A percentile compares a stretch with the other conserved stretches of the same genome.
Evolutionary conservation across 2,113 vertebrate species (phyloP).

Genomic region (Phoenicopterus ruber): DNA sequence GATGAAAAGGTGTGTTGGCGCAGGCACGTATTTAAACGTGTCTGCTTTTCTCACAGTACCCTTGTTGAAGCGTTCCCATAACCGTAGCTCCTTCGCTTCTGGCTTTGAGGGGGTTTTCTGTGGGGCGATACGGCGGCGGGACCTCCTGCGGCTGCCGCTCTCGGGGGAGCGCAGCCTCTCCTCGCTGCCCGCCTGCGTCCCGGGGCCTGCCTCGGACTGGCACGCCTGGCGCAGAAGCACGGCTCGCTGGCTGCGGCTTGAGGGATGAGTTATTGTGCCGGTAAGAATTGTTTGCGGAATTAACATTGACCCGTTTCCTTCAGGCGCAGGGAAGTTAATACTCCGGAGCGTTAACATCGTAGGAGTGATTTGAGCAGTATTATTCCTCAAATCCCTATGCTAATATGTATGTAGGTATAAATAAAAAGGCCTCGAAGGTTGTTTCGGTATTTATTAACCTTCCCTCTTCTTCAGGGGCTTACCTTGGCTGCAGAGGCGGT

Average conservation of each 20-base stretch:
- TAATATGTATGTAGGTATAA: constrained; percentile 20
- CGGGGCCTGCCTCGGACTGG: not conserved
- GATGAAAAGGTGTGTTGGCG: not conserved
- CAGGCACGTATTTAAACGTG: fast-evolving
- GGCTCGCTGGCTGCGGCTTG: not conserved
- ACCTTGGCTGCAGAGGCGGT: not conserved
- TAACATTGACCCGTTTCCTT: constrained; percentile 65
- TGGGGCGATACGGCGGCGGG: not conserved
- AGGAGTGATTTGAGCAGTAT: not conserved
- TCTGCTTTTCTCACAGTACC: not conserved
- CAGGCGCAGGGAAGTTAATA: constrained; percentile 24
- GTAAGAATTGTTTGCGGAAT: constrained; percentile 53
- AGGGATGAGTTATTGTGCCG: constrained; percentile 46
- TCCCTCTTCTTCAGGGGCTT: not conserved
- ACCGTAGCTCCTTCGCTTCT: not conserved
- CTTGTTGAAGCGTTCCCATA: not conserved
- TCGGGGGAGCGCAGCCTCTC: not conserved
- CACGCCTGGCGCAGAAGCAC: not conserved
- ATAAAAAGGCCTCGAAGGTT: constrained; percentile 42
- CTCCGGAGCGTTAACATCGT: not conserved
- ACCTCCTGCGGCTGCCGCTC: not conserved
- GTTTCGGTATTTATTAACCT: constrained; percentile 44
- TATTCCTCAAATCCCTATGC: constrained; percentile 17
- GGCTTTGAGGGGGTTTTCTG: not conserved
- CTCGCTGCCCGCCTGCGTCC: constrained; percentile 4